These are phyloP conservation scores for Eulemur rufifrons DNA, from an alignment of 2,113 vertebrate genomes.

Conservation along the genomic window DNA sequence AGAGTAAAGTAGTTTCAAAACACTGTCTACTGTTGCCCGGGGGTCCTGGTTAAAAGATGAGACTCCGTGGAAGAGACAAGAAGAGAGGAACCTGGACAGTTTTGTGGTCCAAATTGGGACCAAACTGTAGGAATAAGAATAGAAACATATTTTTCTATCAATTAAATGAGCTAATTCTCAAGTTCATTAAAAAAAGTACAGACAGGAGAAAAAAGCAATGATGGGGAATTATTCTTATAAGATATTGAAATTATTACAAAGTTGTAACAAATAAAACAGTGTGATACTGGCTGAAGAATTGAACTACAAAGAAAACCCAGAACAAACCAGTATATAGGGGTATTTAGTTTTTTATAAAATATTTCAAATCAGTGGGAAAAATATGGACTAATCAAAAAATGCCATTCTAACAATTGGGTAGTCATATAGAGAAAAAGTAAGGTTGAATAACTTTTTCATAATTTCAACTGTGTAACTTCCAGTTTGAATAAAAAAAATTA, in stretches of 20 bases:
- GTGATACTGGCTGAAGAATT: background rate
- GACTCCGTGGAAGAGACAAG: background rate
- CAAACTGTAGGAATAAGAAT: background rate
- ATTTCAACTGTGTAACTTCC: background rate
- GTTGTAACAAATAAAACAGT: background rate
- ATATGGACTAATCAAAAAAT: background rate
- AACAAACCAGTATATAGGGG: background rate
- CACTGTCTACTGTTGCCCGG: background rate
- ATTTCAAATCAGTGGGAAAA: background rate
- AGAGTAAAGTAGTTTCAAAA: background rate
- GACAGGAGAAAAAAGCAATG: background rate
- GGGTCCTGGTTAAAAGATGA: background rate
- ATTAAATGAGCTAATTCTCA: background rate
- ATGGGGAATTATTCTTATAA: background rate
- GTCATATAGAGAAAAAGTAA: background rate
- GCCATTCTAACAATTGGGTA: background rate
- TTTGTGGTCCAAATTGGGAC: background rate
- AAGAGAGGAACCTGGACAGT: background rate
- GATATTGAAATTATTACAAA: background rate
- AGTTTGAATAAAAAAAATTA: background rate
- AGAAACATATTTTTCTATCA: background rate
- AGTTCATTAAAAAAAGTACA: background rate
- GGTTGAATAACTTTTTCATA: background rate
- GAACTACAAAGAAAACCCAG: background rate
- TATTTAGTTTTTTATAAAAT: background rate